Evolutionary conservation across 1,140 invertebrate species (phyloP), one percentile per base, ranked within the genome.

Genomic region (Aplysia californica): DNA sequence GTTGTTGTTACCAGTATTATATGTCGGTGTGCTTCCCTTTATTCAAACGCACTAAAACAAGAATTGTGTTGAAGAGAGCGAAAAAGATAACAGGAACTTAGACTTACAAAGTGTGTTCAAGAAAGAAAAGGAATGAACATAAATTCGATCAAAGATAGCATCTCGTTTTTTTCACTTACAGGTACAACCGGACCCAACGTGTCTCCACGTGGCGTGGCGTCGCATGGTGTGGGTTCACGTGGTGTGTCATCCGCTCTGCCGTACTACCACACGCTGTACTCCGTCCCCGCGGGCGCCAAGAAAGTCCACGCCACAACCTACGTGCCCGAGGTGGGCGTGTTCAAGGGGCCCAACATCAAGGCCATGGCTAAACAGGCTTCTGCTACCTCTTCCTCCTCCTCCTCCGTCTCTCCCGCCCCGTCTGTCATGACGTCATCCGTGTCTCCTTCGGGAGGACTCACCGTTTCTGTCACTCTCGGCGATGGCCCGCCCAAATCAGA

Each of bases 181-280:
- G n/a, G n/a, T n/a, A n/a, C n/a, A n/a, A n/a, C n/a, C n/a, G n/a
- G n/a, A n/a, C n/a, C n/a, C n/a, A n/a, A n/a, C n/a, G n/a, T n/a
- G n/a, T n/a, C n/a, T n/a, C n/a, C n/a, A n/a, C n/a, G n/a, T n/a
- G n/a, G n/a, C n/a, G n/a, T n/a, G n/a, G n/a, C n/a, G n/a, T n/a
- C n/a, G n/a, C n/a, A n/a, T n/a, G n/a, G n/a, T n/a, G n/a, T n/a
- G n/a, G n/a, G n/a, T n/a, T n/a, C n/a, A n/a, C n/a, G n/a, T n/a
- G n/a, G n/a, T n/a, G n/a, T n/a, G n/a, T n/a, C 80, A 3, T 75
- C 80, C 0, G 78, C 79, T 2, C 77, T 84, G 55, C 83, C 83
- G 29, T 82, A 81, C 59, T 84, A 85, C 61, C 83, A 85, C 73
- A 82, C 83, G 2, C 70, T 85, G 2, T 85, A 83, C 64, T 82